Base-by-base conservation (phyloP, 2,888 invertebrate species). In the Eledone cirrhosa region DNA sequence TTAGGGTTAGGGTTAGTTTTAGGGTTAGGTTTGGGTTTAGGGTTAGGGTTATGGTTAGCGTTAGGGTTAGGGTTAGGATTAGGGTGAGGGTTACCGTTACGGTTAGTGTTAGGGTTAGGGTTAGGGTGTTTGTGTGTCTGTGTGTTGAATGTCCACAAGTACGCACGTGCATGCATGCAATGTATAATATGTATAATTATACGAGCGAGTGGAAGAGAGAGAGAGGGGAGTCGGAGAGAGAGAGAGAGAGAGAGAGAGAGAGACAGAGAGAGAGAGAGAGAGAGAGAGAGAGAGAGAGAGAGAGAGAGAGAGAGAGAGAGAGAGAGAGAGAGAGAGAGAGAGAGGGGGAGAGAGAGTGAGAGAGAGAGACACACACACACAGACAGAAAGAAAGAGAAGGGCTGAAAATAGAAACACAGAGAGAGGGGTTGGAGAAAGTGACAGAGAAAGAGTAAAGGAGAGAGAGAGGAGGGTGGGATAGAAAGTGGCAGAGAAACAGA, bases 221-320 rank as follows among this genome's bases (percentile, higher is more conserved):
- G 19, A 24, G n/a, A 24, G 48, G 69, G 11, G 14, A 24, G 14
- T 2, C 8, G 0, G 29, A 47, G 72, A 78, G 14, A 41, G 48
- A 48, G 16, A 47, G 69, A 41, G 27, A 72, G 48, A 78, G 14
- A 67, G 48, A 48, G 14, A 69, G 48, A 48, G 11, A 69, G 31
- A 53, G 5, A 74, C 24, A n/a, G 22, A 41, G 2, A 48, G 13
- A 69, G 27, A 47, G 24, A 48, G 27, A 48, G 33, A 67, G 48
- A 67, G n/a, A 8, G 14, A 48, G 48, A 29, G 19, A 24, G 11
- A 48, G 31, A 63, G 59, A 53, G 41, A 75, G 11, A 59, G 31
- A 48, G 41, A 78, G 53, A 78, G 78, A 67, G 65, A 65, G 67
- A 67, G 47, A 65, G 69, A 27, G 16, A 59, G 33, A 59, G 31